Conservation (phyloP, 2,797 vertebrate genomes). For the Otus scops region DNA sequence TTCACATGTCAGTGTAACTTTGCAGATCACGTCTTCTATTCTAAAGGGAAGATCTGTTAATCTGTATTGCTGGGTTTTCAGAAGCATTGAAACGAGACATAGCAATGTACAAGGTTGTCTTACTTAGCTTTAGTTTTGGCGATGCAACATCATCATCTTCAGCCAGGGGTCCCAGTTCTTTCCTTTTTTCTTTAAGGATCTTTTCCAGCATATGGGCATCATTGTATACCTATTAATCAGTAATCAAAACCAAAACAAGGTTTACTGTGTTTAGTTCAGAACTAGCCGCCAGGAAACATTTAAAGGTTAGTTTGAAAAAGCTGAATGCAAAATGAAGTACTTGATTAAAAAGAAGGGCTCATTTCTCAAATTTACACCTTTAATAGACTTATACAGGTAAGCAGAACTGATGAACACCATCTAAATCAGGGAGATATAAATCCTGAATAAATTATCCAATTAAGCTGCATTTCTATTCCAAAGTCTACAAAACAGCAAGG, state of each 20-base stretch:
- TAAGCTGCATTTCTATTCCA: not conserved
- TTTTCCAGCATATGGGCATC: constrained; percentile 95
- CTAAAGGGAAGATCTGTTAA: not conserved
- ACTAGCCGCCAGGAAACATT: not conserved
- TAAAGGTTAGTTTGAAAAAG: not conserved
- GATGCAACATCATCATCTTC: constrained; percentile 94
- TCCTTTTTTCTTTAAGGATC: constrained; percentile 92
- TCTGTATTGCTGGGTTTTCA: not conserved
- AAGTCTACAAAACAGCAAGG: not conserved
- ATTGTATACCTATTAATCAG: constrained; percentile 89
- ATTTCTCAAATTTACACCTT: not conserved
- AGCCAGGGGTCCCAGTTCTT: constrained; percentile 88
- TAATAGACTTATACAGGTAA: not conserved
- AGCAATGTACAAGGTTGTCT: constrained; percentile 41
- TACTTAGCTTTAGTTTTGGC: constrained; percentile 97
- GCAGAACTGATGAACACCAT: not conserved
- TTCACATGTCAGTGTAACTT: not conserved
- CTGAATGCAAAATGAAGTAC: not conserved
- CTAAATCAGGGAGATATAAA: not conserved
- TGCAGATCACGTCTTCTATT: not conserved
- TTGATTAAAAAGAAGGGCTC: not conserved
- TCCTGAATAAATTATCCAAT: not conserved
- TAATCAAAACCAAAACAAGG: constrained; percentile 16
- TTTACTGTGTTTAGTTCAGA: not conserved
- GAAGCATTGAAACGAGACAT: not conserved